phyloP scores from a whole-genome alignment of 2,888 invertebrate species.

The Drosophila acutilabella region DNA sequence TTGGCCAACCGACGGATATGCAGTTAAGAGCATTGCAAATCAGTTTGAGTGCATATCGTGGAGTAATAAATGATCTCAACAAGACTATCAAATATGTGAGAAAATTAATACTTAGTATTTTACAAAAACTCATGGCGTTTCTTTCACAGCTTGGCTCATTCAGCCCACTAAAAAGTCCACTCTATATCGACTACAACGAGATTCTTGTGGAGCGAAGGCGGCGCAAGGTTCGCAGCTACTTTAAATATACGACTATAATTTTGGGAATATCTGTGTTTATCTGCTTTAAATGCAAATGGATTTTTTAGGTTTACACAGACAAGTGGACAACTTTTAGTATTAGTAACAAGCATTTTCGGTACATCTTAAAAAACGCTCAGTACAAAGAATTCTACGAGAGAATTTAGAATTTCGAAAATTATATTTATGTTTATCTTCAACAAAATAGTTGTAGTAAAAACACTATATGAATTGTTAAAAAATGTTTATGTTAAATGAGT shows the following conservation, averaged over 20 bases:
- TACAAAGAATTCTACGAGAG: slow-evolving; percentile 44
- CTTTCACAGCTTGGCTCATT: slow-evolving; percentile 78
- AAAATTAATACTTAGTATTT: neutral
- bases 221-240: slow-evolving; percentile 70
- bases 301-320: slow-evolving; percentile 54
- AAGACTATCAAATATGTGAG: slow-evolving; percentile 83
- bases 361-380: slow-evolving; percentile 25
- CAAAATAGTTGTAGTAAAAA: slow-evolving; percentile 42
- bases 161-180: slow-evolving; percentile 79
- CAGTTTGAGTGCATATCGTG: slow-evolving; percentile 73
- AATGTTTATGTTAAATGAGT: slow-evolving; percentile 40
- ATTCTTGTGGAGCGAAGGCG: slow-evolving; percentile 76
- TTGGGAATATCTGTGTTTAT: slow-evolving; percentile 82
- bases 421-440: slow-evolving; percentile 46
- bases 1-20: slow-evolving; percentile 66
- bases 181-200: slow-evolving; percentile 83
- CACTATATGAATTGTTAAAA: slow-evolving; percentile 46
- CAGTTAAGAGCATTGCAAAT: slow-evolving; percentile 60
- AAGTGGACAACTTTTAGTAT: slow-evolving; percentile 12
- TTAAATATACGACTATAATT: slow-evolving; percentile 82
- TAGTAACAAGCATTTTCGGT: slow-evolving; percentile 38
- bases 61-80: slow-evolving; percentile 70
- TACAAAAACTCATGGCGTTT: neutral
- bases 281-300: slow-evolving; percentile 79
- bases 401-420: slow-evolving; percentile 37